A percentile compares a stretch with the other conserved stretches of the same genome.
Conservation (phyloP, 2,113 vertebrate species). For the Willisornis vidua region DNA sequence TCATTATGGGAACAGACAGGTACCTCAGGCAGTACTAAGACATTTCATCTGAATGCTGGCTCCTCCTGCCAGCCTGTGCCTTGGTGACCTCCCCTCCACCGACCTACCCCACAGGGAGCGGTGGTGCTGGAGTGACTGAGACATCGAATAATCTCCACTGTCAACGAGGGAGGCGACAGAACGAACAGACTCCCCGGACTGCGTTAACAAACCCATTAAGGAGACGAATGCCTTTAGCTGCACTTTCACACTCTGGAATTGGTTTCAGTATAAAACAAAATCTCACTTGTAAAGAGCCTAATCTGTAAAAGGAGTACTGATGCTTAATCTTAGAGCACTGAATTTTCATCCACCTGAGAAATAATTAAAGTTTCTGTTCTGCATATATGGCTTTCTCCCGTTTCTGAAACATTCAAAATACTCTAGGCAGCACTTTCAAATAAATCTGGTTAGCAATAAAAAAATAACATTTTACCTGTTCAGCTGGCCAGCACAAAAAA, state of each 20-base stretch:
- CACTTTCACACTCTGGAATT: conserved; percentile 6
- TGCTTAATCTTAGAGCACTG: background rate
- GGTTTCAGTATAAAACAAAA: conserved; percentile 11
- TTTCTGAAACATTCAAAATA: background rate
- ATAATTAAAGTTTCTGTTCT: background rate
- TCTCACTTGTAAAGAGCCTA: conserved; percentile 5
- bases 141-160: conserved; percentile 39
- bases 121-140: conserved; percentile 27
- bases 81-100: conserved; percentile 18
- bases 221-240: conserved; percentile 47
- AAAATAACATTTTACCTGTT: background rate
- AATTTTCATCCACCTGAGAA: conserved; percentile 10
- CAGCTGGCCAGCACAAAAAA: background rate
- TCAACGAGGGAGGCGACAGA: conserved; percentile 36
- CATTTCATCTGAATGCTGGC: background rate
- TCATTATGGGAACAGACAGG: conserved; percentile 46
- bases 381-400: background rate
- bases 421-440: background rate
- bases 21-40: conserved; percentile 35
- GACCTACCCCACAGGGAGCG: conserved; percentile 43
- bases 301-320: background rate
- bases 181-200: background rate
- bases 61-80: background rate
- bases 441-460: background rate
- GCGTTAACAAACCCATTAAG: conserved; percentile 34